These are phyloP conservation scores for Parthenolecanium corni DNA, from an alignment of 2,888 invertebrate genomes.

Conservation along the genomic window DNA sequence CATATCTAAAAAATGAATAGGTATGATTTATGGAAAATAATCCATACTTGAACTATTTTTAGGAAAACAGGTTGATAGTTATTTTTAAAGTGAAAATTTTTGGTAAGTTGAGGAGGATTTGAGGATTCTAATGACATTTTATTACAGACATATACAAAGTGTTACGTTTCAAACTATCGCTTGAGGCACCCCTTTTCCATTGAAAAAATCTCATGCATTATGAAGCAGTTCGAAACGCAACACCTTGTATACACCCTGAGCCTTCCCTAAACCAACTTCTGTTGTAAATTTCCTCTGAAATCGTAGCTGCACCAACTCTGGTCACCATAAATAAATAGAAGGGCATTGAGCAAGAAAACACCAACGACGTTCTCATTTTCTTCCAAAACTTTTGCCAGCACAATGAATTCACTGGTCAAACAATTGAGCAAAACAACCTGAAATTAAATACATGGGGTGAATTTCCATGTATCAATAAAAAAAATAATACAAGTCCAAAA, in stretches of 20 bases:
- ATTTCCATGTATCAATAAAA: too few species aligned
- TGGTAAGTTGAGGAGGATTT: too few species aligned
- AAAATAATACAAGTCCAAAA: too few species aligned
- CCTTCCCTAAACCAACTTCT: constrained; percentile 36
- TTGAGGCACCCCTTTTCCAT: too few species aligned
- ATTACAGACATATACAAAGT: too few species aligned
- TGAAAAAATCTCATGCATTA: too few species aligned
- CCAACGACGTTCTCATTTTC: constrained; percentile 54
- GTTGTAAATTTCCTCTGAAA: constrained; percentile 60
- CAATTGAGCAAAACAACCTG: constrained; percentile 80
- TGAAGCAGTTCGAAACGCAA: too few species aligned
- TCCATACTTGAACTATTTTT: background rate
- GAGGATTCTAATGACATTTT: too few species aligned
- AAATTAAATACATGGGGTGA: too few species aligned
- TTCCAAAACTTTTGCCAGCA: constrained; percentile 71
- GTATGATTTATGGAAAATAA: background rate
- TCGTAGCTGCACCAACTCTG: constrained; percentile 64
- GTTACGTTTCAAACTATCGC: too few species aligned
- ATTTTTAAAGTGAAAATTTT: too few species aligned
- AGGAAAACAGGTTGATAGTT: background rate
- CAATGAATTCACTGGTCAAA: constrained; percentile 82
- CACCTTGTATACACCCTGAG: too few species aligned
- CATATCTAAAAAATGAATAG: constrained; percentile 34
- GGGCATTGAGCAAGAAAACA: constrained; percentile 53
- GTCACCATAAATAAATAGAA: constrained; percentile 65